These are phyloP conservation scores for Gobionotothen gibberifrons DNA, from an alignment of 2,797 vertebrate species.

Conservation along the genomic window DNA sequence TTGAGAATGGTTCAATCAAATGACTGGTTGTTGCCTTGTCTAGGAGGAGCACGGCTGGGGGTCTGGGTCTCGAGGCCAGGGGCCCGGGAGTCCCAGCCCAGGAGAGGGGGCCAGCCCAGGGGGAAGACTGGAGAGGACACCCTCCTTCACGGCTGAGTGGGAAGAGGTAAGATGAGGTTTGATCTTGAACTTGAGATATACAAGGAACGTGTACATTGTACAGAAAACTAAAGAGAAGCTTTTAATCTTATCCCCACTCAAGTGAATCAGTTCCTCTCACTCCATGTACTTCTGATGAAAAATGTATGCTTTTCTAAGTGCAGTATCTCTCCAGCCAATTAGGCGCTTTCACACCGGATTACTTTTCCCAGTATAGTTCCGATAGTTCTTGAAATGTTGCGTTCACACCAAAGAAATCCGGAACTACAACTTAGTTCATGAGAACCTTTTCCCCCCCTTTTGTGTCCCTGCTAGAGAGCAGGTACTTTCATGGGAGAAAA, in stretches of 20 bases:
- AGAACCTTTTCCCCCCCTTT: too few species aligned
- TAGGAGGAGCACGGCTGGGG: slow-evolving; percentile 87
- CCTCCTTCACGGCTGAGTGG: slow-evolving; percentile 98
- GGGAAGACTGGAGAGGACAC: slow-evolving; percentile 91
- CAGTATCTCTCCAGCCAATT: background rate
- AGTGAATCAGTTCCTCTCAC: background rate
- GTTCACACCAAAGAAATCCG: too few species aligned
- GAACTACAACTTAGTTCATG: too few species aligned
- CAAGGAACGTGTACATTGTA: background rate
- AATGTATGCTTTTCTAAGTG: slow-evolving; percentile 18
- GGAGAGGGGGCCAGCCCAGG: slow-evolving; percentile 82
- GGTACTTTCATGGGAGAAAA: too few species aligned
- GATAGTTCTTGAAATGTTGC: too few species aligned
- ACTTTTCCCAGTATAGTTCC: too few species aligned
- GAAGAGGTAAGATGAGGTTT: slow-evolving; percentile 88
- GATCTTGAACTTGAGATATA: background rate
- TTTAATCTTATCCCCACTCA: background rate
- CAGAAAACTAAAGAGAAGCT: background rate
- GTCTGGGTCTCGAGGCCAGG: slow-evolving; percentile 74
- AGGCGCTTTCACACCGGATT: too few species aligned
- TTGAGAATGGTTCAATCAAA: slow-evolving; percentile 2
- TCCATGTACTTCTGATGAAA: slow-evolving; percentile 15
- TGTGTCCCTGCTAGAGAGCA: too few species aligned
- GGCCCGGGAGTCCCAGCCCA: slow-evolving; percentile 76
- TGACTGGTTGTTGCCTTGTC: background rate